phyloP scores from a whole-genome alignment of 2,888 invertebrate species.

The Drosophila anomelani region DNA sequence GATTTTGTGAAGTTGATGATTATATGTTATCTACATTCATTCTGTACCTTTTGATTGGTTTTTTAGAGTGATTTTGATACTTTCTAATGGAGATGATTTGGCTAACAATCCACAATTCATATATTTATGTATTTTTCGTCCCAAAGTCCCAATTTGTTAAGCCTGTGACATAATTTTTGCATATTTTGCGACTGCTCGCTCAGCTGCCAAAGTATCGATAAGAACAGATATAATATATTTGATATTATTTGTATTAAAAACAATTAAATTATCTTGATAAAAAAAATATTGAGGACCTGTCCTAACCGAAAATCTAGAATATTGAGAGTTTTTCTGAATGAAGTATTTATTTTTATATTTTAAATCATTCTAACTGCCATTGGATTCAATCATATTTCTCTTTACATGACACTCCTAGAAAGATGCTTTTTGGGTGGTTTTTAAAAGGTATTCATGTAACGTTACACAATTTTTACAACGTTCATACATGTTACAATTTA shows the following conservation, averaged over 20 bases:
- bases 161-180: background rate
- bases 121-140: background rate
- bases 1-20: background rate
- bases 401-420: no score
- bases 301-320: no score
- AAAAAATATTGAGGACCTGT: fast-evolving
- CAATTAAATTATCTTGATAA: background rate
- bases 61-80: background rate
- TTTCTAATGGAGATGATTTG: background rate
- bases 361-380: no score
- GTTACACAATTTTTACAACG: background rate
- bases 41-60: background rate
- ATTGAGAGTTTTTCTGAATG: background rate
- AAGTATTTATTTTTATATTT: no score
- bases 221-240: background rate
- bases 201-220: background rate
- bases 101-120: background rate
- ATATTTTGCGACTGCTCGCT: background rate
- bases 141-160: constrained; percentile 1
- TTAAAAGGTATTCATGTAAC: no score
- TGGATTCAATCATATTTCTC: no score
- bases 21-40: constrained; percentile 5
- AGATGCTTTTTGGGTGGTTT: no score
- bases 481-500: no score
- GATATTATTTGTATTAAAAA: fast-evolving